Conservation (phyloP, 64 coral and sea anemone species). For the Porites lutea region DNA sequence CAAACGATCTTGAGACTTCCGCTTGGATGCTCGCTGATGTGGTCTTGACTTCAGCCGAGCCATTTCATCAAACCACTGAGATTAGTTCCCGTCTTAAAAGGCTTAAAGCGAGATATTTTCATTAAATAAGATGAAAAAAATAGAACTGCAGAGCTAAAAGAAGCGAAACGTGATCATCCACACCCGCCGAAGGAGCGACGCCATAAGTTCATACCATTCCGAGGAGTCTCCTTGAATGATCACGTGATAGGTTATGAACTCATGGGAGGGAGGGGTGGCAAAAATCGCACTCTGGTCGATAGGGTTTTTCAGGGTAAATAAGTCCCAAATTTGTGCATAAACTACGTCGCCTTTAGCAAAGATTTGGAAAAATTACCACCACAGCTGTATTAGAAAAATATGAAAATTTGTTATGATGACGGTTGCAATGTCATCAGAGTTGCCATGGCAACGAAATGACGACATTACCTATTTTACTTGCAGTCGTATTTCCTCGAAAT, state of each 20-base stretch:
- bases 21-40: constrained; percentile 13
- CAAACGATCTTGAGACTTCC: constrained; percentile 45
- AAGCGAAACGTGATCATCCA: neutral
- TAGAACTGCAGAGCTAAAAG: neutral
- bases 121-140: neutral
- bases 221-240: constrained; percentile 3
- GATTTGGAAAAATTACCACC: too few species aligned
- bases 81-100: neutral
- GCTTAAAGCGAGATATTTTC: neutral
- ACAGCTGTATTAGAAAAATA: neutral
- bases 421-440: too few species aligned
- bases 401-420: too few species aligned
- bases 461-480: too few species aligned
- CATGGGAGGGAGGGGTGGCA: neutral
- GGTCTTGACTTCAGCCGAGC: constrained; percentile 37
- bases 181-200: neutral
- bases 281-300: neutral
- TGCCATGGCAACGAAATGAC: too few species aligned
- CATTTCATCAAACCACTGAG: neutral
- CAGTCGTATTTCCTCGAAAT: too few species aligned
- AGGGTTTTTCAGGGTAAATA: neutral
- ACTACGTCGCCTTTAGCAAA: too few species aligned
- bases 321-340: neutral
- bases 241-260: neutral
- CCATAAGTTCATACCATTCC: constrained; percentile 65